Conservation (phyloP, 1,140 invertebrate genomes). For the Drosophila quadrilineata region DNA sequence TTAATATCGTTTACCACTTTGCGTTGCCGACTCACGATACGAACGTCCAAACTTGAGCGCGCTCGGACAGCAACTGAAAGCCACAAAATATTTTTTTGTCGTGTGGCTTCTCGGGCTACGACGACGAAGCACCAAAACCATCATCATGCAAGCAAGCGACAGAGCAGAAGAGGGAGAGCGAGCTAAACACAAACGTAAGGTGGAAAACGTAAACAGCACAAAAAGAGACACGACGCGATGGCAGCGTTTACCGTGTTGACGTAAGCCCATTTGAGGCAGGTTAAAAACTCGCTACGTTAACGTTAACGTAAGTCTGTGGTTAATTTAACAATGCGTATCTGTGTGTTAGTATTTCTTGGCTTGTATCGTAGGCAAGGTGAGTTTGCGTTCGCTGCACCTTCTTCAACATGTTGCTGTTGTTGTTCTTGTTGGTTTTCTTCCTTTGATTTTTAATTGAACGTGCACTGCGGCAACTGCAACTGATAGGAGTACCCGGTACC, state of each 20-base stretch:
- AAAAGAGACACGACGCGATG: conserved; percentile 9
- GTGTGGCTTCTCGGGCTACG: conserved; percentile 40
- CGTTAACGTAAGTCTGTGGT: conserved; percentile 32
- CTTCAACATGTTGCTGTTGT: conserved; percentile 41
- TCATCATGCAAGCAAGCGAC: conserved; percentile 11
- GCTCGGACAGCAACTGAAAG: conserved; percentile 59
- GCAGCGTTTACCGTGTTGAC: conserved; percentile 20
- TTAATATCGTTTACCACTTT: conserved; percentile 27
- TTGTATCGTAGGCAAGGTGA: conserved; percentile 51
- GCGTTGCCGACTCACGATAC: conserved; percentile 4
- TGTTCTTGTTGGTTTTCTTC: conserved; percentile 19
- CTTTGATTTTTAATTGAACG: conserved; percentile 50
- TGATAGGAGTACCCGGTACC: conserved; percentile 28
- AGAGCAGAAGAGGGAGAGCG: conserved; percentile 20
- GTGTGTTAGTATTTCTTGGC: conserved; percentile 11
- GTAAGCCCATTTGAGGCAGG: conserved; percentile 56
- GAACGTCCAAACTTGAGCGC: conserved; percentile 55
- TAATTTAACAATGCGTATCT: conserved; percentile 20
- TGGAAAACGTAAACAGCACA: too few species aligned
- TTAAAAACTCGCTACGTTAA: conserved; percentile 29
- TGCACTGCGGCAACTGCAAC: conserved; percentile 33
- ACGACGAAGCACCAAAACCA: conserved; percentile 41
- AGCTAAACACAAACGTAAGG: conserved; percentile 21
- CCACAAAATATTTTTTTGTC: conserved; percentile 53
- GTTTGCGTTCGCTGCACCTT: conserved; percentile 58